Evolutionary conservation across 2,113 vertebrate genomes (phyloP).

Genomic region (Mesocricetus auratus): DNA sequence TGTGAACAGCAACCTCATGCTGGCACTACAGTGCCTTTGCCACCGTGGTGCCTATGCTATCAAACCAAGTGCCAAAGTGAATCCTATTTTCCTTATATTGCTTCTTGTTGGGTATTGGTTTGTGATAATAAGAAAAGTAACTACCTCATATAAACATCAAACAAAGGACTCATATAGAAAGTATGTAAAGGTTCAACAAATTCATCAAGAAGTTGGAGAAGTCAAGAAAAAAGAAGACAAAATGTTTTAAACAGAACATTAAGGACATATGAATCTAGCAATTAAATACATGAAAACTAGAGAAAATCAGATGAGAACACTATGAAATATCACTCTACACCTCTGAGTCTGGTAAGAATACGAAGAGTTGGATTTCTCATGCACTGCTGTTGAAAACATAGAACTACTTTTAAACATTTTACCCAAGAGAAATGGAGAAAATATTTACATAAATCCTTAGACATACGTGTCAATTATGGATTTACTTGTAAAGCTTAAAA

Average conservation of each 20-base stretch:
- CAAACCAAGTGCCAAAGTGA: not conserved
- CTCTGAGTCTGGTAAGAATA: not conserved
- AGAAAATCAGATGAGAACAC: not conserved
- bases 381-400: not conserved
- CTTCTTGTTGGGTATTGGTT: not conserved
- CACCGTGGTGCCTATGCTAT: too few species aligned
- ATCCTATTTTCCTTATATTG: not conserved
- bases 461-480: not conserved
- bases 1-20: not conserved
- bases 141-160: not conserved
- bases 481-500: conserved; percentile 33
- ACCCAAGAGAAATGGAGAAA: conserved; percentile 22
- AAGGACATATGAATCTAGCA: not conserved
- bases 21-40: not conserved
- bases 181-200: not conserved
- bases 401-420: not conserved
- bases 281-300: not conserved
- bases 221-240: not conserved
- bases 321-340: not conserved
- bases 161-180: not conserved
- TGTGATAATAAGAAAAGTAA: not conserved
- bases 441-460: not conserved
- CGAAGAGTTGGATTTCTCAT: not conserved
- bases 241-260: not conserved
- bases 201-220: not conserved